Evolutionary conservation across 37 sponge, comb jelly and placozoan species (phyloP), one percentile per base, ranked within the genome.

Genomic region (Hexactinellida sp.): DNA sequence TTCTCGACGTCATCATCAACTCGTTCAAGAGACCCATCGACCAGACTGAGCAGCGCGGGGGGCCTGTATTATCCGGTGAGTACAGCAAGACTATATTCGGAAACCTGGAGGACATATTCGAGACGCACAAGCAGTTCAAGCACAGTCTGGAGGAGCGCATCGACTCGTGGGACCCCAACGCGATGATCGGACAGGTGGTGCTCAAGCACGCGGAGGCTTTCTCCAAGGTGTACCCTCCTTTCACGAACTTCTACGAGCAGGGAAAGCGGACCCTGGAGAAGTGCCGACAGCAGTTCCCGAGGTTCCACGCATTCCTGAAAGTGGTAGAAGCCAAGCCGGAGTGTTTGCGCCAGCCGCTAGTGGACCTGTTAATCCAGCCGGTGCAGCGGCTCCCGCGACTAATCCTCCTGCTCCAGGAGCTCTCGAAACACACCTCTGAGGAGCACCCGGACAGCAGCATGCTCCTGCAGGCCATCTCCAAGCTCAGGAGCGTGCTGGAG

Each of bases 241-340:
- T 94, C 63, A 88, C 93, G 39, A 95, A 95, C 85, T 95, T 92
- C 86, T 95, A 90, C 89, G 96, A 95, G 37, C 76, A 89, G 39
- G 89, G 91, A 39, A 92, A 94, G 86, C 91, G 91, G 83, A 85
- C 90, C 9, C 87, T 95, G 87, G 76, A 87, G 36, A 88, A 84
- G 37, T 95, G 94, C 86, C 93, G 93, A 39, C 91, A 85, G 54
- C 88, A 47, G 83, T 92, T 90, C 82, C 96, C 96, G 1, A 55
- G 96, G 13, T 95, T 95, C 54, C 92, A 92, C 83, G 96, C 96
- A 30, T 95, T 95, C 86, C 84, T 95, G 25, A 93, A 94, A 93
- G 89, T 94, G 9, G 38, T 52, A 28, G 91, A 93, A 85, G 87
- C 91, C 13, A 54, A 76, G 38, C 84, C 93, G 0, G 94, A 95